phyloP scores from a whole-genome alignment of 2,797 vertebrate genomes.

The Sciurus vulgaris region DNA sequence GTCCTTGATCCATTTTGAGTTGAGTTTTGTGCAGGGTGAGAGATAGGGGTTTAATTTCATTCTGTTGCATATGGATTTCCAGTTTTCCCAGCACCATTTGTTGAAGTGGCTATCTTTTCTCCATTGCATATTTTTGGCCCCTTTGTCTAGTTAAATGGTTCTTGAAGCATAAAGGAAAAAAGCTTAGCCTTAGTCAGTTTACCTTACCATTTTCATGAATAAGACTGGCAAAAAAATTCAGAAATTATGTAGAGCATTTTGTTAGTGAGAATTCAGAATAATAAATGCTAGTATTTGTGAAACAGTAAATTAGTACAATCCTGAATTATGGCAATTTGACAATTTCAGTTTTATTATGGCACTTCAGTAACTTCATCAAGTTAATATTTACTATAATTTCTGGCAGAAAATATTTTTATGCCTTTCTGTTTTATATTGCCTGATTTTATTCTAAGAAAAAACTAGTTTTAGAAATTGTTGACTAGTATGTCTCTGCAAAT shows the following conservation, averaged over 20 bases:
- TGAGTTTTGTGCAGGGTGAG: too few species aligned
- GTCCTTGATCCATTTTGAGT: too few species aligned
- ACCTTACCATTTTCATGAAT: neutral
- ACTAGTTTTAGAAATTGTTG: slow-evolving; percentile 38
- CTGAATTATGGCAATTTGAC: neutral
- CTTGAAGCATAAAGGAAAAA: neutral
- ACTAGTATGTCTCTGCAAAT: slow-evolving; percentile 15
- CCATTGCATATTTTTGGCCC: too few species aligned
- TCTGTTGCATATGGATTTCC: too few species aligned
- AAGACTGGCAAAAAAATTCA: slow-evolving; percentile 12
- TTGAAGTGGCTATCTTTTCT: too few species aligned
- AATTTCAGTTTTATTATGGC: slow-evolving; percentile 12
- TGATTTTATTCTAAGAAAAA: slow-evolving; percentile 24
- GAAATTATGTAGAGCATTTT: neutral
- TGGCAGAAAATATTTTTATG: slow-evolving; percentile 30
- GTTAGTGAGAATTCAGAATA: neutral
- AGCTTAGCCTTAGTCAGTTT: neutral
- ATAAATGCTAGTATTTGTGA: neutral
- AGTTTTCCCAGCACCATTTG: too few species aligned
- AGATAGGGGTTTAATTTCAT: too few species aligned
- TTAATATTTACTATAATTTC: slow-evolving; percentile 46
- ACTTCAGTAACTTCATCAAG: slow-evolving; percentile 30
- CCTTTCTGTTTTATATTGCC: neutral
- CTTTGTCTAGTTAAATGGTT: too few species aligned
- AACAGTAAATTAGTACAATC: neutral